These are phyloP conservation scores for Diabrotica virgifera DNA, from an alignment of 1,140 invertebrate genomes.

Conservation along the genomic window DNA sequence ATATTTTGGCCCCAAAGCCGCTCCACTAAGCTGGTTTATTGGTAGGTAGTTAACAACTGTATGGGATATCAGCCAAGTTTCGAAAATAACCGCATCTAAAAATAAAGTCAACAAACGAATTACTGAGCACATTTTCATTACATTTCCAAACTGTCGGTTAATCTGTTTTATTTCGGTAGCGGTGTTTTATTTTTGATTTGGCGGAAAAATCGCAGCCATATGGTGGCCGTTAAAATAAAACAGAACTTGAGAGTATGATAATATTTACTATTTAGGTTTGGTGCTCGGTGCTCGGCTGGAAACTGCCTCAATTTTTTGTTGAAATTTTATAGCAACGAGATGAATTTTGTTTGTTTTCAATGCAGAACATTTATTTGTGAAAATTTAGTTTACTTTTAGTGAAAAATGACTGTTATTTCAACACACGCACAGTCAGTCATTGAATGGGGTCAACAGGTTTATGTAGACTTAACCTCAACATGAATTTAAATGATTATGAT, in stretches of 20 bases:
- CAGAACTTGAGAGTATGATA: not conserved
- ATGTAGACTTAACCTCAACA: too few species aligned
- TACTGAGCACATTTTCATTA: not conserved
- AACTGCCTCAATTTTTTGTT: not conserved
- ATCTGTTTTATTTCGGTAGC: not conserved
- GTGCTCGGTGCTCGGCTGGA: not conserved
- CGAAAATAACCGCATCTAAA: not conserved
- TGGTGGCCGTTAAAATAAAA: not conserved
- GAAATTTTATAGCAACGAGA: not conserved
- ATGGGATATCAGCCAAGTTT: slow-evolving; percentile 2
- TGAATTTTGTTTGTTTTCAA: too few species aligned
- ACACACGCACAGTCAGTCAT: too few species aligned
- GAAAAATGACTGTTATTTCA: too few species aligned
- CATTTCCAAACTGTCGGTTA: slow-evolving; percentile 2
- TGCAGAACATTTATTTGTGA: too few species aligned
- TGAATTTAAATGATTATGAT: too few species aligned
- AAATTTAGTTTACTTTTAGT: too few species aligned
- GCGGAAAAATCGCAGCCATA: not conserved
- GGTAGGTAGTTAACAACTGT: not conserved
- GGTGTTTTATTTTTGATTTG: slow-evolving; percentile 2
- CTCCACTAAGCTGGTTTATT: too few species aligned
- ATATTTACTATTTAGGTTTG: slow-evolving; percentile 1
- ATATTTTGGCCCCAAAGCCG: too few species aligned
- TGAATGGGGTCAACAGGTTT: too few species aligned
- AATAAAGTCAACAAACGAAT: not conserved